Conservation (phyloP, 1,140 invertebrate species). For the Hormaphis cornu region DNA sequence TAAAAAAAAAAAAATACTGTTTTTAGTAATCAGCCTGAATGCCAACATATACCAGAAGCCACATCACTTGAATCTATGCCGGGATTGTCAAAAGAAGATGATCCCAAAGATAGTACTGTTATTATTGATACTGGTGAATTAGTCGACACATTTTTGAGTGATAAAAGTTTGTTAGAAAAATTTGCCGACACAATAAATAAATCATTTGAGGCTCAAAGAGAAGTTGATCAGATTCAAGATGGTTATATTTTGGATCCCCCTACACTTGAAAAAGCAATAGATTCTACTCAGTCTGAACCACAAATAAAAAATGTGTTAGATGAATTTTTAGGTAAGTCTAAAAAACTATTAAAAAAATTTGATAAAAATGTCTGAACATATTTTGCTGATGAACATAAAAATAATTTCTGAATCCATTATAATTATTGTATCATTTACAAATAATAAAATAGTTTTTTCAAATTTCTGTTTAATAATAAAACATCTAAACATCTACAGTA, state of each 20-base stretch:
- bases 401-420: too few species aligned
- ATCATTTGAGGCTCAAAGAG: neutral
- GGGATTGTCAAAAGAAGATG: conserved; percentile 4
- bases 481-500: too few species aligned
- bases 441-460: neutral
- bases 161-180: conserved; percentile 19
- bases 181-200: conserved; percentile 21
- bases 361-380: too few species aligned
- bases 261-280: conserved; percentile 22
- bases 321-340: conserved; percentile 29
- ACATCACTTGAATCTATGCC: conserved; percentile 14
- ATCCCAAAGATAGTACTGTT: neutral
- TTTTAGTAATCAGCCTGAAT: neutral
- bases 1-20: too few species aligned
- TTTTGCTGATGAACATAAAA: too few species aligned
- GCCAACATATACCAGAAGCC: neutral
- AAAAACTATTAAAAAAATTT: too few species aligned
- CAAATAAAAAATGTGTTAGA: conserved; percentile 15
- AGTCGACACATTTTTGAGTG: conserved; percentile 18
- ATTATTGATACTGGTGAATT: conserved; percentile 29
- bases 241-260: neutral
- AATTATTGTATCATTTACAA: too few species aligned
- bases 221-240: neutral
- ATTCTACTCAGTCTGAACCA: conserved; percentile 24
- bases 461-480: too few species aligned